A percentile compares a stretch with the other conserved stretches of the same genome.
Conservation (phyloP, 2,113 vertebrate species). For the Psittacara wagleri region DNA sequence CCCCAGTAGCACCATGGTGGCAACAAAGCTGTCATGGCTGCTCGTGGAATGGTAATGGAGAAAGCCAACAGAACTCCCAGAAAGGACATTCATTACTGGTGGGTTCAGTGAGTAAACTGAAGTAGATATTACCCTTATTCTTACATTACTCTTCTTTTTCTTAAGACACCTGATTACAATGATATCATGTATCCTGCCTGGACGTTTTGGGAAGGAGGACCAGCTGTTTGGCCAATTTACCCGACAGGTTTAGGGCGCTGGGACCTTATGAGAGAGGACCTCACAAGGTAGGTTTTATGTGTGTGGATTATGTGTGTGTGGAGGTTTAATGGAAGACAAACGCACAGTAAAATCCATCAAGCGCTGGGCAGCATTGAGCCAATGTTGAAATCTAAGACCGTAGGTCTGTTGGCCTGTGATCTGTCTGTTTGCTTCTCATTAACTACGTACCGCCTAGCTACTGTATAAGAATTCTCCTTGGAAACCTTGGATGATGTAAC, state of each 20-base stretch:
- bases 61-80: not conserved
- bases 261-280: constrained; percentile 94
- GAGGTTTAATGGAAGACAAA: not conserved
- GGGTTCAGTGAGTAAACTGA: not conserved
- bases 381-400: not conserved
- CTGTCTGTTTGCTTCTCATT: not conserved
- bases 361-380: not conserved
- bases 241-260: constrained; percentile 95
- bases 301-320: not conserved
- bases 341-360: not conserved
- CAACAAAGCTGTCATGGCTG: not conserved
- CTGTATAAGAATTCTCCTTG: not conserved
- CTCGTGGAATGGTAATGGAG: rapidly evolving
- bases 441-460: not conserved
- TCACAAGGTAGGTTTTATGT: constrained; percentile 79
- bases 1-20: not conserved
- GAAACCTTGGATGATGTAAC: constrained; percentile 16
- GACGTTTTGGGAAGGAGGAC: constrained; percentile 99
- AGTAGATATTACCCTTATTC: not conserved
- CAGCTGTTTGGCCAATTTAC: constrained; percentile 98
- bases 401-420: not conserved
- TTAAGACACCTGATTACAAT: constrained; percentile 88
- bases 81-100: not conserved
- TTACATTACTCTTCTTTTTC: constrained; percentile 5
- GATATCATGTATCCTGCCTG: constrained; percentile 99